phyloP scores from a whole-genome alignment of 2,888 invertebrate genomes.

The Cheiracanthium punctorium region DNA sequence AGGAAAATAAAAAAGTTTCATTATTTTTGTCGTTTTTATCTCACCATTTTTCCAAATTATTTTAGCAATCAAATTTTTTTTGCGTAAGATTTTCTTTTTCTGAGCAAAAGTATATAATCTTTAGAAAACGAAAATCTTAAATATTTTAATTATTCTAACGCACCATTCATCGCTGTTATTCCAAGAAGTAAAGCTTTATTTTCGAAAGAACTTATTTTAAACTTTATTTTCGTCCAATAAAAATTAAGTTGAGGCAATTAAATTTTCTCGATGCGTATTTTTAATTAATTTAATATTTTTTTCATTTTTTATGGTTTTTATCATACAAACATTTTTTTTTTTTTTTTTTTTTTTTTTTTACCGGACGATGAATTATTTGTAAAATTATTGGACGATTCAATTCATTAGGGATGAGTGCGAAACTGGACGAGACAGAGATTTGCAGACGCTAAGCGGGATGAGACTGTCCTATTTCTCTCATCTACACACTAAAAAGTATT shows the following conservation, averaged over 20 bases:
- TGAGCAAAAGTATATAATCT: neutral
- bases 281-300: neutral
- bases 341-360: no score
- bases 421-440: no score
- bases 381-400: no score
- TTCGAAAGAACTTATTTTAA: neutral
- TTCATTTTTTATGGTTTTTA: neutral
- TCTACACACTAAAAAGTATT: no score
- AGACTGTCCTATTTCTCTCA: no score
- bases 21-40: neutral
- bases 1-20: neutral
- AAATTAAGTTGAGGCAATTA: neutral
- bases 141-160: neutral
- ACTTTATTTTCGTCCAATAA: neutral
- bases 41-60: neutral
- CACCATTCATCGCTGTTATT: neutral
- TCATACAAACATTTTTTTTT: neutral
- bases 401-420: no score
- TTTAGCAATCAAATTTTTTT: neutral
- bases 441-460: no score
- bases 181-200: neutral
- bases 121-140: neutral
- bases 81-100: neutral
- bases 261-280: neutral
- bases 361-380: no score